Evolutionary conservation across 1,140 invertebrate genomes (phyloP).

Genomic region (Diorhabda carinulata): DNA sequence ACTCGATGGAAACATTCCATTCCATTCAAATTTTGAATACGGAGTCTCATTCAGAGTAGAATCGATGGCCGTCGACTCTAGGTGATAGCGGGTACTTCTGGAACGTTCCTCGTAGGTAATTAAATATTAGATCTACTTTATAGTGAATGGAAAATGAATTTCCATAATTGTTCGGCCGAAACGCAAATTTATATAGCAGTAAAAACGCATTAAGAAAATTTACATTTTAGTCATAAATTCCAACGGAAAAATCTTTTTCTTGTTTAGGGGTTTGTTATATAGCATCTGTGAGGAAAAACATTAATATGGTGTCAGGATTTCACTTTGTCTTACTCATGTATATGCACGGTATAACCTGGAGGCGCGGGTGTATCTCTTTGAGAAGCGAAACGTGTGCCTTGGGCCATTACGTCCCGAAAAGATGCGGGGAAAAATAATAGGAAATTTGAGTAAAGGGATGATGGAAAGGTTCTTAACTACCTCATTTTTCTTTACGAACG

Average conservation of each 20-base stretch:
- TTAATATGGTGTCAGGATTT: slow-evolving; percentile 2
- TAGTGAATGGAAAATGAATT: too few relatives aligned
- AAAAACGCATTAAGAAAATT: slow-evolving; percentile 1
- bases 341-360: neutral
- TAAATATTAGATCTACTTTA: too few relatives aligned
- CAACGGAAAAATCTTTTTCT: slow-evolving; percentile 3
- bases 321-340: slow-evolving; percentile 2
- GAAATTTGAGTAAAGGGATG: neutral
- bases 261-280: neutral
- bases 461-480: neutral
- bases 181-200: neutral
- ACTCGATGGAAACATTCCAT: too few relatives aligned
- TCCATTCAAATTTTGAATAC: too few relatives aligned
- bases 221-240: slow-evolving; percentile 8
- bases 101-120: too few relatives aligned
- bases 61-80: too few relatives aligned
- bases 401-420: neutral
- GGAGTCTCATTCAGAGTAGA: too few relatives aligned
- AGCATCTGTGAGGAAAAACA: slow-evolving; percentile 2
- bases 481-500: too few relatives aligned
- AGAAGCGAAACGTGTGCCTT: neutral
- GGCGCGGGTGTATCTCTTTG: neutral
- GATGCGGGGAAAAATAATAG: neutral
- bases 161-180: too few relatives aligned
- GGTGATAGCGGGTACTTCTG: too few relatives aligned